Conservation (phyloP, 1,140 invertebrate genomes). For the Calosoma granatense region DNA sequence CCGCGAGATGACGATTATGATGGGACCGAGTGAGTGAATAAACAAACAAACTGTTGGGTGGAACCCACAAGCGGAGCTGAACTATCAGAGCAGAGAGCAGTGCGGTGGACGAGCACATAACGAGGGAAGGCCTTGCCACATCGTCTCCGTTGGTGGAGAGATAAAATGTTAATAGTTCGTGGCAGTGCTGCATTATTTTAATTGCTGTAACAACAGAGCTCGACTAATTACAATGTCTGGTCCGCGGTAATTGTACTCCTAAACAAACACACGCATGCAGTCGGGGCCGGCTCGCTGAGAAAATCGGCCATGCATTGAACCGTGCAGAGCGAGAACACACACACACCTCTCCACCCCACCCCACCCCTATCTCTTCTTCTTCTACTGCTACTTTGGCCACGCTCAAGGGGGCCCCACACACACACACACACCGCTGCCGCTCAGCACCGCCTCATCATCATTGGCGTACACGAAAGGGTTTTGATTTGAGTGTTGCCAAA, state of each 20-base stretch:
- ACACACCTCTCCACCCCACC: neutral
- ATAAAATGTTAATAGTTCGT: conserved; percentile 29
- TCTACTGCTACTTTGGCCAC: neutral
- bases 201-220: conserved; percentile 20
- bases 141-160: conserved; percentile 3
- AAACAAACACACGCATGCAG: conserved; percentile 26
- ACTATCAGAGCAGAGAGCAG: too few relatives aligned
- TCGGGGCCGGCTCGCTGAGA: neutral
- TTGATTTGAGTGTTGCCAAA: too few relatives aligned
- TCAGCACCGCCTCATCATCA: neutral
- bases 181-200: conserved; percentile 29
- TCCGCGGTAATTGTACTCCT: conserved; percentile 22
- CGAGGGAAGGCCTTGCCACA: neutral
- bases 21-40: neutral
- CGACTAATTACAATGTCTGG: conserved; percentile 27
- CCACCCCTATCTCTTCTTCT: neutral
- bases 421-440: neutral
- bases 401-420: neutral
- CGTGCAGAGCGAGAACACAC: neutral
- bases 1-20: neutral
- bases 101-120: neutral
- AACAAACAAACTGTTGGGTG: neutral
- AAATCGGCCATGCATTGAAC: conserved; percentile 6
- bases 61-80: too few relatives aligned
- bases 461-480: neutral